Evolutionary conservation across 37 sponge, comb jelly and placozoan species (phyloP), one percentile per base, ranked within the genome.

Genomic region (Cliona cf. orientalis): DNA sequence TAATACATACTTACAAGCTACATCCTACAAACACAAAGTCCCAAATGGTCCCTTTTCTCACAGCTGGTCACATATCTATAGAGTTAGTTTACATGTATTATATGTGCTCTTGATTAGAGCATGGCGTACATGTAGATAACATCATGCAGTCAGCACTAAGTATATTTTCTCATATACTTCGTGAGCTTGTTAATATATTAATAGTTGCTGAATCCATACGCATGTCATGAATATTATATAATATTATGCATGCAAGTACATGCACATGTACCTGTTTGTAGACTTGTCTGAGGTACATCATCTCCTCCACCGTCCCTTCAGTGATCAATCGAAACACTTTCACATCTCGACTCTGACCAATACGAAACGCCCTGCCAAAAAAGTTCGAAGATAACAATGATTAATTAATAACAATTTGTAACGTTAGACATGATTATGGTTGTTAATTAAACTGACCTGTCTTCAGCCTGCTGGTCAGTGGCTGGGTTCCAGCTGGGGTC

Each of bases 401-500:
- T 28, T 6, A 61, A 23, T 6, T 61, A 61, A 23, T 61, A 31
- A 6, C 63, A 28, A 19, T 23, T 49, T 49, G 55, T 17, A 49
- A 19, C 17, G 11, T 19, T 19, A 19, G 11, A 49, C 17, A 17
- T 19, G 17, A 17, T 49, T 49, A 19, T 19, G 55, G 14, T 19
- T 49, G 55, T 19, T 49, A 49, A 19, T 19, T 59, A 59, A 49
- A 9, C 53, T 49, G 25, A 69, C 88, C 88, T 74, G 63, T 88
- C 84, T 75, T 79, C 77, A 3, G 84, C 84, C 46, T 88, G 89
- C 42, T 64, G 58, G 45, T 88, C 84, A 38, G 62, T 41, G 22
- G 84, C 63, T 36, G 84, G 76, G 67, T 88, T 83, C 84, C 84
- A 88, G 71, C 60, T 82, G 23, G 89, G 89, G 61, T 88, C 89